Percentiles rank a stretch among this genome's conserved stretches.
phyloP scores from a whole-genome alignment of 2,888 invertebrate genomes.

The Heteromurus nitidus region DNA sequence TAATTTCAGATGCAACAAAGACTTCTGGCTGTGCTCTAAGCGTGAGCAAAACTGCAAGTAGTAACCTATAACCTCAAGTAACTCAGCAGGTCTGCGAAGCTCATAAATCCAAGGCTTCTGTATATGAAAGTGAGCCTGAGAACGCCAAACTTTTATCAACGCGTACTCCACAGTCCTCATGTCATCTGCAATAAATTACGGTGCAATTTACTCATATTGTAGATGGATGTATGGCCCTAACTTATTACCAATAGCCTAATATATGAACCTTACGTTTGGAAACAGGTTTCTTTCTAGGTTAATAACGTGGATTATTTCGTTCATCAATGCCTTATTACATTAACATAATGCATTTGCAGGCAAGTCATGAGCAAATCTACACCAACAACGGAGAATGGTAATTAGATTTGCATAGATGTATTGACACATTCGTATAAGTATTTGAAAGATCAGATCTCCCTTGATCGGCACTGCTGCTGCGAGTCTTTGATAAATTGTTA shows the following conservation, averaged over 20 bases:
- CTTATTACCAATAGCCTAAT: slow-evolving; percentile 55
- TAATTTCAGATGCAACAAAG: no score
- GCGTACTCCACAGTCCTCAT: slow-evolving; percentile 23
- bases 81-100: neutral
- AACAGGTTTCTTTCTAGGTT: slow-evolving; percentile 68
- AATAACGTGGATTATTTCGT: slow-evolving; percentile 51
- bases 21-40: no score
- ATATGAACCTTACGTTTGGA: slow-evolving; percentile 39
- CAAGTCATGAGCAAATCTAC: slow-evolving; percentile 13
- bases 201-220: no score
- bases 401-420: slow-evolving; percentile 15
- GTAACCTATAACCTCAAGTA: no score
- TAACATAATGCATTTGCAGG: neutral
- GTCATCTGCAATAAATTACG: slow-evolving; percentile 51
- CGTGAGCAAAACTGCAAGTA: no score
- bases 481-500: neutral
- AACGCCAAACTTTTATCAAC: slow-evolving; percentile 24
- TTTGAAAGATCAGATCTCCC: no score
- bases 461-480: neutral
- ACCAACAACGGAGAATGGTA: neutral
- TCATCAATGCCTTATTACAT: neutral
- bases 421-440: neutral
- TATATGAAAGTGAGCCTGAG: slow-evolving; percentile 10
- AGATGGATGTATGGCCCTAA: slow-evolving; percentile 20
- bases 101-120: slow-evolving; percentile 31